Base-by-base conservation (phyloP, 2,888 invertebrate genomes). In the Tenthredo livida region DNA sequence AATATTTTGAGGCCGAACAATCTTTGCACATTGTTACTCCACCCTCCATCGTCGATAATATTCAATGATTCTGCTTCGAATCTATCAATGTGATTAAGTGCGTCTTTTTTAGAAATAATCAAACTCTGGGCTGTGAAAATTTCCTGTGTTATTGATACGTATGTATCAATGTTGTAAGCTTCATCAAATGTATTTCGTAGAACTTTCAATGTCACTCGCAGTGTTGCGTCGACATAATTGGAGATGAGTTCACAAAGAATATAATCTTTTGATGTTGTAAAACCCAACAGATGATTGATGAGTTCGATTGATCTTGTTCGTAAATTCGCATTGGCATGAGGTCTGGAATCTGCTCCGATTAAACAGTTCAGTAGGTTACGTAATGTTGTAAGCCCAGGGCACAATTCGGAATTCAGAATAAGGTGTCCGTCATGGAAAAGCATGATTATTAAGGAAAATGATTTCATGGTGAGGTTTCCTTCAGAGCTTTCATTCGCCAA, bases 401-500 rank as follows among this genome's bases (percentile, higher is more conserved):
- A 90, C 15, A 58, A 9, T 29, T 87, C 87, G 3, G 73, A 75
- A 43, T 85, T n/a, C 5, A 85, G 86, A 75, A 92, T 88, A 40
- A 90, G 77, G 25, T 83, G 78, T n/a, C 89, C 89, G 84, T 92
- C 91, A 9, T 89, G 85, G 0, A 93, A 84, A 12, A 91, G 85
- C 43, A 87, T 84, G 43, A 91, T 87, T 58, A 90, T 85, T 3
- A 89, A 29, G 15, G 92, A 89, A 85, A 91, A 88, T 29, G 88
- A 87, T 47, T 86, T 85, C 17, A 89, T 85, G 75, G 82, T 87
- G 1, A 88, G 58, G 29, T 84, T 80, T 3, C 78, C n/a, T 67
- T 40, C 61, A 33, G 43, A 54, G 83, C 80, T 40, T 12, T 87
- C 15, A 9, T 65, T 10, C 0, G 75, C 70, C 17, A 87, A 77